Evolutionary conservation across 2,113 vertebrate genomes (phyloP), one percentile per base, ranked within the genome.

Genomic region (Puffinus mauretanicus): DNA sequence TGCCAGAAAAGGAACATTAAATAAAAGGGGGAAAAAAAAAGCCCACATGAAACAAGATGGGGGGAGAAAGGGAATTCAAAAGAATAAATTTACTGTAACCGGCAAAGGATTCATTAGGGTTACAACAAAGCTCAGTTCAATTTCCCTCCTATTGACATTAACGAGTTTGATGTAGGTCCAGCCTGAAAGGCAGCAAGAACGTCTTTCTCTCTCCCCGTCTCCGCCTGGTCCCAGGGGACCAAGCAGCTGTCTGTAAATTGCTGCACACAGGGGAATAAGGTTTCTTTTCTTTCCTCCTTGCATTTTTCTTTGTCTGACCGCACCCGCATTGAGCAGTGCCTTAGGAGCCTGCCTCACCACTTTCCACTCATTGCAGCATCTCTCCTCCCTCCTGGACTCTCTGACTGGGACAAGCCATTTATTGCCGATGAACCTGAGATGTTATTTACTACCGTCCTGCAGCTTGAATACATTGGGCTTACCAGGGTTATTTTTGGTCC

Each of bases 101-200:
- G 42, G 92, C 94, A 91, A 96, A 94, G 90, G 62, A 95, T 96
- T 97, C 94, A 94, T 98, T 96, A 94, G 92, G 90, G 90, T 81
- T 77, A 91, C 95, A 95, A 94, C 93, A 97, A 97, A 98, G 93
- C 97, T 88, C 42, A 32, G 84, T 90, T 97, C 95, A 82, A 77
- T 97, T 96, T 97, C 96, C 95, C 85, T 97, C 84, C 92, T 84
- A 72, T 81, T 96, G 97, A 97, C 97, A 95, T 87, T 88, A 96
- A 95, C 12, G 26, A 96, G 91, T 96, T 94, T 96, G 97, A 96
- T 94, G 92, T 51, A 86, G 93, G 90, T 97, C 96, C 96, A 94
- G 93, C 86, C 95, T 72, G 86, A 96, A 97, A 96, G 95, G 84
- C 91, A 88, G 86, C 67, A 18, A 38, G 96, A 95, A 84, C 24